Evolutionary conservation across 2,113 vertebrate genomes (phyloP), one percentile per base, ranked within the genome.

Genomic region (Bombycilla garrulus): DNA sequence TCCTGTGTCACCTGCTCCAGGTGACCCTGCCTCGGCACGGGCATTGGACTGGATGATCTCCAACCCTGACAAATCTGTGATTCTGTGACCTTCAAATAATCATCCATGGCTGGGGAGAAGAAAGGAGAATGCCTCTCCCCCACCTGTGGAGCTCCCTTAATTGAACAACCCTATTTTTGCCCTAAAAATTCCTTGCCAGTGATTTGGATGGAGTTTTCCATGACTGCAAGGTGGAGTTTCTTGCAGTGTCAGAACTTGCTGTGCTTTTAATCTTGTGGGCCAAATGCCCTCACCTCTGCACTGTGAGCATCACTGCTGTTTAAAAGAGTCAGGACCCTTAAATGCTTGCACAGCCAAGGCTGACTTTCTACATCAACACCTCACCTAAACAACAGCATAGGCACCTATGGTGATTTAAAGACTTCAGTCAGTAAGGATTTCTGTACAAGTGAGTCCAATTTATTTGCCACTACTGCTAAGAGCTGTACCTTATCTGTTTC

Each of bases 101-200:
- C 42, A 73, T 12, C 23, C 24, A 7, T 2, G 1, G 12, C 0
- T 54, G 33, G 20, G 16, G 26, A 88, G 19, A 26, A 69, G 10
- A 36, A 61, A 65, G 47, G 18, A 84, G 10, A 78, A 21, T 14
- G 44, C 24, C 10, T 28, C 9, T 60, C 21, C n/a, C 6, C 7
- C 2, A 26, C 19, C 26, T 35, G 45, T 11, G 54, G 6, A 53
- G 40, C 64, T 93, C 44, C 17, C 15, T 71, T 69, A 66, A 56
- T 11, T 0, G 0, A 76, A 60, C 15, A 42, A 38, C 8, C 9
- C 22, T 44, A 51, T 16, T 93, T 92, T 58, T 60, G 15, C 28
- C 18, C 60, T n/a, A 35, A 66, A 81, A 84, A 86, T 64, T 86
- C 60, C 56, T 67, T 86, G 36, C 51, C 26, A 71, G 65, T 29